Conservation (phyloP, 2,797 vertebrate genomes). For the Protosalanx chinensis region DNA sequence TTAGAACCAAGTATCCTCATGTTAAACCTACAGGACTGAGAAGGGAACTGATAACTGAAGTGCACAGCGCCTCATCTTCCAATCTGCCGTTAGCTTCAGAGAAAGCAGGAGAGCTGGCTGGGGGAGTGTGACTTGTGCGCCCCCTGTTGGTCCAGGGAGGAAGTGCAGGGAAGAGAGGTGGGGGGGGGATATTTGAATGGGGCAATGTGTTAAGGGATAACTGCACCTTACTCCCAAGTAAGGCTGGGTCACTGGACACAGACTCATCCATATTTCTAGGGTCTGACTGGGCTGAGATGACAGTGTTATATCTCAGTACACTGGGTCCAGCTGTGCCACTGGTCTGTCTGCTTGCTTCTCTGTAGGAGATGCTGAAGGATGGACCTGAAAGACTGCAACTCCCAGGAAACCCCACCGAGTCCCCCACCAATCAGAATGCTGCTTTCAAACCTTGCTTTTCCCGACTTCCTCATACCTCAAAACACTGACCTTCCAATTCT, state of each 20-base stretch:
- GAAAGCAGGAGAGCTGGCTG: constrained; percentile 32
- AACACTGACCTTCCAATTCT: constrained; percentile 35
- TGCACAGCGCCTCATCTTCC: constrained; percentile 33
- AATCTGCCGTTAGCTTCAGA: constrained; percentile 24
- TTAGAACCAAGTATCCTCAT: constrained; percentile 26
- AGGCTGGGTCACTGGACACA: not conserved
- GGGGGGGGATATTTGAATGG: not conserved
- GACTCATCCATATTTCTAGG: constrained; percentile 12
- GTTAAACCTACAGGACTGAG: constrained; percentile 14
- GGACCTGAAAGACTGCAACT: constrained; percentile 25
- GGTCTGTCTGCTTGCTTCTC: constrained; percentile 19
- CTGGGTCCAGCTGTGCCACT: not conserved
- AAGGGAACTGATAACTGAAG: constrained; percentile 19
- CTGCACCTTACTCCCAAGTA: not conserved
- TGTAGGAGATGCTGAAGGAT: constrained; percentile 20
- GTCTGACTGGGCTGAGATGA: constrained; percentile 14
- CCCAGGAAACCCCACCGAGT: constrained; percentile 3
- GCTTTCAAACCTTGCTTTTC: constrained; percentile 36
- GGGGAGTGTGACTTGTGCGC: constrained; percentile 29
- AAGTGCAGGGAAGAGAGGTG: constrained; percentile 12
- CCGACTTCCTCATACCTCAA: constrained; percentile 14
- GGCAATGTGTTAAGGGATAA: not conserved
- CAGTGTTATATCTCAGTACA: not conserved
- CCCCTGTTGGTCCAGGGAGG: constrained; percentile 44
- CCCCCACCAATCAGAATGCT: constrained; percentile 29